Evolutionary conservation across 2,888 invertebrate genomes (phyloP).

Genomic region (Aricia artaxerxes): DNA sequence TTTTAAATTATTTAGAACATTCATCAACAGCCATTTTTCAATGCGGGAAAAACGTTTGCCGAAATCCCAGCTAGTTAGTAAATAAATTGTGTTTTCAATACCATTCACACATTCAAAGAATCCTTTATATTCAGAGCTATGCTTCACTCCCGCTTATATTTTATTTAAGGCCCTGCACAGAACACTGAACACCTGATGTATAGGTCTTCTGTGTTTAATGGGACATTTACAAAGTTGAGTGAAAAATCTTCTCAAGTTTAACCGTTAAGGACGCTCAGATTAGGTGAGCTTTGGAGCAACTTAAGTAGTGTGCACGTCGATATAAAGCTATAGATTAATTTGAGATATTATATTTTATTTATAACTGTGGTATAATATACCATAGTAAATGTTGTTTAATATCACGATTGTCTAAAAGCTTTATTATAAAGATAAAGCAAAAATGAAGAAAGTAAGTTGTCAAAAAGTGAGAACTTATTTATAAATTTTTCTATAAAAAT

Average conservation of each 20-base stretch:
- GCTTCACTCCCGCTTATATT: slow-evolving; percentile 29
- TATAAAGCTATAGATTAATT: slow-evolving; percentile 10
- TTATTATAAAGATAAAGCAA: no score
- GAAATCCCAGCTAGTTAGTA: background rate
- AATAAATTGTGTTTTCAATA: slow-evolving; percentile 8
- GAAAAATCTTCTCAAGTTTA: slow-evolving; percentile 45
- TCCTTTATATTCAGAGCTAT: slow-evolving; percentile 15
- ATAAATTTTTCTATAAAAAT: background rate
- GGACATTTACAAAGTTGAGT: slow-evolving; percentile 44
- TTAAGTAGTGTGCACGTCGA: slow-evolving; percentile 23
- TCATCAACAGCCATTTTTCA: background rate
- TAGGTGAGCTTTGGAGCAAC: slow-evolving; percentile 32
- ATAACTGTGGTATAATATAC: no score
- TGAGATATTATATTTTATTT: background rate
- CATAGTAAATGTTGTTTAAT: no score
- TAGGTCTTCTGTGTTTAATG: slow-evolving; percentile 45
- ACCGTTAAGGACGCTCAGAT: slow-evolving; percentile 42
- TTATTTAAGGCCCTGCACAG: slow-evolving; percentile 32
- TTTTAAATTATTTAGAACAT: background rate
- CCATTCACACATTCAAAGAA: slow-evolving; percentile 5
- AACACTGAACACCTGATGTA: slow-evolving; percentile 41
- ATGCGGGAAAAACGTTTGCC: background rate
- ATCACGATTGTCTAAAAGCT: no score
- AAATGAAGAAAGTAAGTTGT: no score
- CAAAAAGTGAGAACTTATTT: background rate